A percentile compares a stretch with the other conserved stretches of the same genome.
Evolutionary conservation across 2,113 vertebrate genomes (phyloP).

Genomic region (Cephalopterus ornatus): DNA sequence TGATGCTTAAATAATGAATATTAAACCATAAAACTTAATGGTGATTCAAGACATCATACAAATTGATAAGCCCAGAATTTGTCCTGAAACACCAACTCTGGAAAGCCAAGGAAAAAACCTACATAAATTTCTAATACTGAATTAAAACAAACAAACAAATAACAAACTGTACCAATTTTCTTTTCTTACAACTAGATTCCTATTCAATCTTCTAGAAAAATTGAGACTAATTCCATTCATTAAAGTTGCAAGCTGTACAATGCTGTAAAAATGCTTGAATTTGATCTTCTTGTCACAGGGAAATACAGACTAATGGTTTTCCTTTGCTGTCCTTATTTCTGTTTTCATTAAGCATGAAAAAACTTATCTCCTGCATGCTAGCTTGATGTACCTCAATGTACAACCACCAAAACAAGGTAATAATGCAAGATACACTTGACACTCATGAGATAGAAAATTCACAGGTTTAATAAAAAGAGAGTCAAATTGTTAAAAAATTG

Average conservation of each 20-base stretch:
- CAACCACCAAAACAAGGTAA: not conserved
- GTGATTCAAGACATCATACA: not conserved
- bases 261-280: not conserved
- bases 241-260: not conserved
- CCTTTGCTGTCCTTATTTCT: not conserved
- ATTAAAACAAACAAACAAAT: not conserved
- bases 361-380: not conserved
- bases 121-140: not conserved
- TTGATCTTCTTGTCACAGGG: slow-evolving; percentile 5
- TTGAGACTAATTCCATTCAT: not conserved
- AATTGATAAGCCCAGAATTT: not conserved
- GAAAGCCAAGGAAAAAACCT: not conserved
- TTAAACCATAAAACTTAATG: not conserved
- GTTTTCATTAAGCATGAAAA: not conserved
- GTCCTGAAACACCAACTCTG: not conserved
- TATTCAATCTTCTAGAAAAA: not conserved
- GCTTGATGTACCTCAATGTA: not conserved
- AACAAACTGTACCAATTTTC: not conserved
- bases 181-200: not conserved
- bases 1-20: not conserved
- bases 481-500: not conserved
- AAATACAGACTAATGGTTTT: not conserved
- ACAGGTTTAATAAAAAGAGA: not conserved
- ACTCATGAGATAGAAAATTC: not conserved
- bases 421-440: not conserved